A percentile compares a stretch with the other conserved stretches of the same genome.
These are phyloP conservation scores for Lagocephalus sceleratus DNA, from an alignment of 2,797 vertebrate genomes.

Conservation along the genomic window DNA sequence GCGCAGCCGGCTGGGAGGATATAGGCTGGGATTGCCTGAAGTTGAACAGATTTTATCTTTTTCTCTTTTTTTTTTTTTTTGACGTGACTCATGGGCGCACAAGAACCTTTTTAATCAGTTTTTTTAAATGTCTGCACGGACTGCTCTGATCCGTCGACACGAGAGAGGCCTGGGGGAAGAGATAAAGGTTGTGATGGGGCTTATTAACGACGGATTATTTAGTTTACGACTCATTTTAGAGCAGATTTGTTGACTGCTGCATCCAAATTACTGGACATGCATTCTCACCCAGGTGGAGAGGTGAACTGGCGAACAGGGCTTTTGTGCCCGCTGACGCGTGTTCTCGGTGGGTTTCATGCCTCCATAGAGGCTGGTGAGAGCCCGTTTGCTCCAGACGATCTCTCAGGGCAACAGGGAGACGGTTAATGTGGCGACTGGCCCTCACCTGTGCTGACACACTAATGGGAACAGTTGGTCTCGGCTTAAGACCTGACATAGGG, in stretches of 20 bases:
- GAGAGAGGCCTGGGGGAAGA: too few species aligned
- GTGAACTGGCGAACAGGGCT: too few species aligned
- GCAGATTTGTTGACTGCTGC: too few species aligned
- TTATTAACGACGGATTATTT: too few species aligned
- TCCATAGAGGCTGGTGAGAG: conserved; percentile 75
- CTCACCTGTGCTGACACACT: conserved; percentile 95
- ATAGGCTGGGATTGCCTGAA: conserved; percentile 7
- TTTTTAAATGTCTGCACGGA: too few species aligned
- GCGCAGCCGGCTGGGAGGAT: conserved; percentile 12
- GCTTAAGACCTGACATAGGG: conserved; percentile 62
- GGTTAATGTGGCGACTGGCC: conserved; percentile 99
- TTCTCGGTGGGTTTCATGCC: conserved; percentile 6
- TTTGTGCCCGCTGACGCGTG: too few species aligned
- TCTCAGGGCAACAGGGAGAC: conserved; percentile 84
- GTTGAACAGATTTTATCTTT: conserved; percentile 7
- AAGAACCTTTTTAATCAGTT: conserved; percentile 2
- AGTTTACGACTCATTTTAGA: too few species aligned
- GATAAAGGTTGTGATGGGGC: too few species aligned
- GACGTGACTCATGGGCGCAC: conserved; percentile 13
- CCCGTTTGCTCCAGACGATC: conserved; percentile 89
- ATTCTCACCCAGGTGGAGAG: too few species aligned
- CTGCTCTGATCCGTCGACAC: too few species aligned
- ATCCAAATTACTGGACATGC: too few species aligned
- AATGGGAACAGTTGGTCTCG: conserved; percentile 99
- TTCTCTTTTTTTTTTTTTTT: neutral